Conservation (phyloP, 2,113 vertebrate genomes). For the Excalfactoria chinensis region DNA sequence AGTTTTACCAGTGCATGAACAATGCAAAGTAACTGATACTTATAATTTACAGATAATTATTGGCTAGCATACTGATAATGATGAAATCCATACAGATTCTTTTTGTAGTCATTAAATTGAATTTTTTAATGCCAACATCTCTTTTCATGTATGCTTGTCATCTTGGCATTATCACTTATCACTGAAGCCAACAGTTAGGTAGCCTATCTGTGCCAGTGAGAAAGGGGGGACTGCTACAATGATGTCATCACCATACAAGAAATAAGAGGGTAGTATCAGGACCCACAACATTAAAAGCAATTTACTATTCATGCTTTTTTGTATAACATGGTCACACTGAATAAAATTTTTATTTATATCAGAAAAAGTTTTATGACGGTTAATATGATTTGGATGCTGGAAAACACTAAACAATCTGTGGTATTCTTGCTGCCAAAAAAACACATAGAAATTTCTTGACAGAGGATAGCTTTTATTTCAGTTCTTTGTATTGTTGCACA, state of each 20-base stretch:
- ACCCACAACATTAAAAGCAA: background rate
- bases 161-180: background rate
- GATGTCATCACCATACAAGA: background rate
- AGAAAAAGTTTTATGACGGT: background rate
- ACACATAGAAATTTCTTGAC: background rate
- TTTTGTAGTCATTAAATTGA: background rate
- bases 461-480: background rate
- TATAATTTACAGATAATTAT: background rate
- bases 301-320: background rate
- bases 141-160: background rate
- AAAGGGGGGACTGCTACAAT: background rate
- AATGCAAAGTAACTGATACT: background rate
- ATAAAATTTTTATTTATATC: background rate
- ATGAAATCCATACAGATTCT: background rate
- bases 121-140: slow-evolving; percentile 1
- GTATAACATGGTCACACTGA: background rate
- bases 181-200: background rate
- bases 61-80: background rate
- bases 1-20: background rate
- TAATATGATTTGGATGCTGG: background rate
- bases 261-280: background rate
- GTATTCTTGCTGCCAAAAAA: background rate
- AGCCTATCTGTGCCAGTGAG: background rate
- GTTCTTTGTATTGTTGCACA: background rate
- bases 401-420: background rate